phyloP scores from a whole-genome alignment of 1,140 invertebrate species.

The Theocolax elegans region DNA sequence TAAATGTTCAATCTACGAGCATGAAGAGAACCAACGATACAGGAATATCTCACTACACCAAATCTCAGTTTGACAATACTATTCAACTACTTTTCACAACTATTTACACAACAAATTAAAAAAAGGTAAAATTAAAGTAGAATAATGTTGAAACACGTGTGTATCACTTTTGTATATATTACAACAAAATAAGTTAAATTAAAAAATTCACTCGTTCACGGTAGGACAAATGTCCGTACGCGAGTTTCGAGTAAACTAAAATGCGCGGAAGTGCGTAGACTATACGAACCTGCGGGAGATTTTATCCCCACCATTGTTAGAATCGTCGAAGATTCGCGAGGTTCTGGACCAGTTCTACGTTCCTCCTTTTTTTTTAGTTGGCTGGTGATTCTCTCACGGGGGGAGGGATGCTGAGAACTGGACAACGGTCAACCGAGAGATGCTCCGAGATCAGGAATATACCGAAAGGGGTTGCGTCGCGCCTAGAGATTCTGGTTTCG shows the following conservation, averaged over 20 bases:
- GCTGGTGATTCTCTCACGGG: conserved; percentile 51
- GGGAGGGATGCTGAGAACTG: conserved; percentile 62
- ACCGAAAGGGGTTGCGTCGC: conserved; percentile 54
- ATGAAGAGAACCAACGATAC: too few species aligned
- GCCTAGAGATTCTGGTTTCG: conserved; percentile 41
- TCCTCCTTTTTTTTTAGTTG: conserved; percentile 50
- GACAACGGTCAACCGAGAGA: conserved; percentile 66
- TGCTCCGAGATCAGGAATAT: conserved; percentile 54
- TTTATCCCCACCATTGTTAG: not conserved
- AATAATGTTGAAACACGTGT: too few species aligned
- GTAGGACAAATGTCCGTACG: too few species aligned
- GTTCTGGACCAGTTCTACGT: conserved; percentile 64
- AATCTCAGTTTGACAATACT: too few species aligned
- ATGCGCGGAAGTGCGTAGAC: conserved; percentile 28
- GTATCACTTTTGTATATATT: too few species aligned
- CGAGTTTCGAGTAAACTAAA: conserved; percentile 26
- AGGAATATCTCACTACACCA: too few species aligned
- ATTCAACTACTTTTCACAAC: too few species aligned
- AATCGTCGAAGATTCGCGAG: conserved; percentile 25
- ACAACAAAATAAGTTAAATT: too few species aligned
- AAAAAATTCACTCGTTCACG: too few species aligned
- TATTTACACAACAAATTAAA: too few species aligned
- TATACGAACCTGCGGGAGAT: not conserved
- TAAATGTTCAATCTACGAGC: too few species aligned
- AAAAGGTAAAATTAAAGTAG: too few species aligned